Evolutionary conservation across 2,888 invertebrate species (phyloP), one percentile per base, ranked within the genome.

Genomic region (Dascillus cervinus): DNA sequence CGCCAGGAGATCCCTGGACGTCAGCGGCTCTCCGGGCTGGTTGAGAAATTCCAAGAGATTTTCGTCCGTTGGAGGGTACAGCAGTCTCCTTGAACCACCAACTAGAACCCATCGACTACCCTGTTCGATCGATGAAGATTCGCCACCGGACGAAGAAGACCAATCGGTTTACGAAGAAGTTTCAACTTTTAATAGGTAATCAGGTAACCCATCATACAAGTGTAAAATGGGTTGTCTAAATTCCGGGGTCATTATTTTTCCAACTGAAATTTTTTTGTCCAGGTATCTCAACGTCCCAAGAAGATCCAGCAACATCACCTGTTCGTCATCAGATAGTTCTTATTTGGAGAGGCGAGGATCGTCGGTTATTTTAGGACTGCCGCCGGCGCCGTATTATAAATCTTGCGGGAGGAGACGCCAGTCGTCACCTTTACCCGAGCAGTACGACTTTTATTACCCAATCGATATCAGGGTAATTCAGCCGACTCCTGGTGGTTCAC

Each of bases 291-390:
- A 60, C 36, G 60, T 60, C 14, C 64, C 72, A 5, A 64, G 86
- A 22, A 73, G 87, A 25, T 73, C 82, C 49, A 86, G 86, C 57
- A 86, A 84, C 43, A 82, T 84, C 52, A 87, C 87, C 14, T 86
- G 85, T 62, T 87, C 86, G 48, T 86, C 86, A 56, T 84, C 85
- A 19, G 86, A 82, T 36, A 85, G 85, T 58, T 85, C 85, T 34
- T 87, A 86, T 56, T 69, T 87, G 56, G 87, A 87, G 60, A 73
- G 86, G 28, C 75, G 87, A 28, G 84, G 82, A 43, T 86, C 86
- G 11, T 82, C 85, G 21, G 79, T 85, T 41, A 81, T 80, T 33
- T 72, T 83, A 62, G 82, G 85, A 37, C 67, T 82, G 58, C 73
- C 80, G 32, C 78, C 82, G 46, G 58, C 69, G 31, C 69, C 72